Conservation (phyloP, 2,888 invertebrate genomes). For the Serrognathus titanus region DNA sequence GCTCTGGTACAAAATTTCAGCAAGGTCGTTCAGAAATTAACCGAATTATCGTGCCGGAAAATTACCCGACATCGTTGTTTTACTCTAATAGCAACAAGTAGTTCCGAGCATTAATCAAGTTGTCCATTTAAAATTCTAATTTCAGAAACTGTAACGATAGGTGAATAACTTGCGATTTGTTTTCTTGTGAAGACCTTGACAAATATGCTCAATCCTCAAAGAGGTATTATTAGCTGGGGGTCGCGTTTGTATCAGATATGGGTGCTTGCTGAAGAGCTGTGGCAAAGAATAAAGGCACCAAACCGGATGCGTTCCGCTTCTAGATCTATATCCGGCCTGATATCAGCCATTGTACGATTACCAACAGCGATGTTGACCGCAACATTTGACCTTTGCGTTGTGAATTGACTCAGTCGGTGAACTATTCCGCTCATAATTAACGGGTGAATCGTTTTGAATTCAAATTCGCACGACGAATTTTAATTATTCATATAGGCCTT, state of each 20-base stretch:
- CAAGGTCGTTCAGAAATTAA: not conserved
- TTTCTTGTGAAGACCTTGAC: too few relatives aligned
- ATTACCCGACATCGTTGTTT: not conserved
- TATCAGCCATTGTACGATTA: not conserved
- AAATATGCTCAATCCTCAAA: too few relatives aligned
- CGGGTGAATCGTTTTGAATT: not conserved
- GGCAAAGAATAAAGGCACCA: not conserved
- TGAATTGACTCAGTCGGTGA: not conserved
- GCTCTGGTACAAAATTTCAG: not conserved
- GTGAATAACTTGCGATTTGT: too few relatives aligned
- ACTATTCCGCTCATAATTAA: too few relatives aligned
- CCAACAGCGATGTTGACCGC: not conserved
- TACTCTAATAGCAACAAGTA: too few relatives aligned
- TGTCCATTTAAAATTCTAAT: too few relatives aligned
- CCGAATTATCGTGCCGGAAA: not conserved
- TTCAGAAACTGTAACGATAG: too few relatives aligned
- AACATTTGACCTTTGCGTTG: not conserved
- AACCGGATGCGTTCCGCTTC: slow-evolving; percentile 6
- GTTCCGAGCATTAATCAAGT: too few relatives aligned
- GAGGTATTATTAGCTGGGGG: not conserved
- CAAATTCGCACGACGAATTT: not conserved
- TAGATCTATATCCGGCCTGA: slow-evolving; percentile 4
- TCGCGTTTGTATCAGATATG: not conserved
- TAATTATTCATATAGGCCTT: not conserved
- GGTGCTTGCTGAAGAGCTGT: not conserved